Base-by-base conservation (phyloP, 1,140 invertebrate genomes). In the Holotrichia oblita region DNA sequence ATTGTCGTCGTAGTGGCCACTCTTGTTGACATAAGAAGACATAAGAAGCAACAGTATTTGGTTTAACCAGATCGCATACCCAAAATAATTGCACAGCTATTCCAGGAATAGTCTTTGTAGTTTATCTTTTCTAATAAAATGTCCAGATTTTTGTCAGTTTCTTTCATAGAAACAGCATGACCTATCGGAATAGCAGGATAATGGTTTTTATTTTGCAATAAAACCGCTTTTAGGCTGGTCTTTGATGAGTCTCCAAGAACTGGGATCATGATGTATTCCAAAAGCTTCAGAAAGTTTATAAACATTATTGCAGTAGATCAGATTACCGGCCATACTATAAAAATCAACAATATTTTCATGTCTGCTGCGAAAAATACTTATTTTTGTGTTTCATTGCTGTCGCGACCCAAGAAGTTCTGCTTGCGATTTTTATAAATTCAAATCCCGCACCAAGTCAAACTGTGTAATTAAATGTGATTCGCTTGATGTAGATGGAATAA, bases 251-350 rank as follows among this genome's bases (percentile, higher is more conserved):
- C 44, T 48, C 44, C 44, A 48, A 10, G 44, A 48, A 48, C n/a
- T 48, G 44, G n/a, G 44, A 17, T 48, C 7, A 17, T 48, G 10
- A 48, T 48, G 44, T 8, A 48, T 48, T 48, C 2, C 44, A 17
- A 10, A 48, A 48, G 44, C 44, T 48, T 48, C 44, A 48, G n/a
- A 48, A 48, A 48, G 44, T 48, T 10, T 48, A 48, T 48, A 48
- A 48, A 48, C n/a, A 48, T 48, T 17, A 10, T 17, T 48, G 2
- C 44, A 48, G 44, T 48, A 48, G 44, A 48, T 8, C n/a, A 48
- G 1, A 48, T 17, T 48, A 17, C 44, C n/a, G 44, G 1, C 44
- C n/a, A 48, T 14, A 48, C 44, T 4, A 34, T 34, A 34, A 34
- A 34, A 34, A 34, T 34, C 27, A 34, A 34, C 27, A 34, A 34